These are phyloP conservation scores for Bombus impatiens DNA, from an alignment of 1,140 invertebrate genomes.

Conservation along the genomic window DNA sequence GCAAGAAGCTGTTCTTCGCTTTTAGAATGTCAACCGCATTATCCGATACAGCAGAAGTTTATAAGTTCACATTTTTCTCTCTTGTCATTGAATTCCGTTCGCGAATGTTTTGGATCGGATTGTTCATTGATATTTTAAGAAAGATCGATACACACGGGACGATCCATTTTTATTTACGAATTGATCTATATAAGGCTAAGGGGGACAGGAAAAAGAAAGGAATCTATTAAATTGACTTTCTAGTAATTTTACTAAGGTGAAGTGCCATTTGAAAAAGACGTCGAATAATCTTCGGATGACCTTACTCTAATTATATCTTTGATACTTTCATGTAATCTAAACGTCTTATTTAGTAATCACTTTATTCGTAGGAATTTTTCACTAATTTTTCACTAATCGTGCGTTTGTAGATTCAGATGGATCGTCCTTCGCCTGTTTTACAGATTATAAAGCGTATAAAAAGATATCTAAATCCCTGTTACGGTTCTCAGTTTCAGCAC, in stretches of 20 bases:
- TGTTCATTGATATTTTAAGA: slow-evolving; percentile 1
- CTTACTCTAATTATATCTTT: background rate
- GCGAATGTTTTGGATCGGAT: background rate
- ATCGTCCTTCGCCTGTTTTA: background rate
- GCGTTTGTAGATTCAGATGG: background rate
- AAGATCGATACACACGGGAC: background rate
- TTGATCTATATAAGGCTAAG: background rate
- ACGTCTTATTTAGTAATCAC: background rate
- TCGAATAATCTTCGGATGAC: no score
- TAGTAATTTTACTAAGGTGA: background rate
- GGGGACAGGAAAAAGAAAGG: background rate
- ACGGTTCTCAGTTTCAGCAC: slow-evolving; percentile 23
- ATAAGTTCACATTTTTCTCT: background rate
- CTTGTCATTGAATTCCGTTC: background rate
- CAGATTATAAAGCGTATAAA: background rate
- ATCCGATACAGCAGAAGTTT: background rate
- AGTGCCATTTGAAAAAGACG: background rate
- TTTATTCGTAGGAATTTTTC: no score
- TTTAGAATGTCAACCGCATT: background rate
- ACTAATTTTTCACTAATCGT: background rate
- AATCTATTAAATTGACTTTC: no score
- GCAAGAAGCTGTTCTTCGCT: background rate
- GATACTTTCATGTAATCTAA: background rate
- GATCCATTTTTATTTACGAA: background rate
- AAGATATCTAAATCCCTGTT: slow-evolving; percentile 10